Evolutionary conservation across 2,797 vertebrate species (phyloP), one percentile per base, ranked within the genome.

Genomic region (Onychomys leucogaster): DNA sequence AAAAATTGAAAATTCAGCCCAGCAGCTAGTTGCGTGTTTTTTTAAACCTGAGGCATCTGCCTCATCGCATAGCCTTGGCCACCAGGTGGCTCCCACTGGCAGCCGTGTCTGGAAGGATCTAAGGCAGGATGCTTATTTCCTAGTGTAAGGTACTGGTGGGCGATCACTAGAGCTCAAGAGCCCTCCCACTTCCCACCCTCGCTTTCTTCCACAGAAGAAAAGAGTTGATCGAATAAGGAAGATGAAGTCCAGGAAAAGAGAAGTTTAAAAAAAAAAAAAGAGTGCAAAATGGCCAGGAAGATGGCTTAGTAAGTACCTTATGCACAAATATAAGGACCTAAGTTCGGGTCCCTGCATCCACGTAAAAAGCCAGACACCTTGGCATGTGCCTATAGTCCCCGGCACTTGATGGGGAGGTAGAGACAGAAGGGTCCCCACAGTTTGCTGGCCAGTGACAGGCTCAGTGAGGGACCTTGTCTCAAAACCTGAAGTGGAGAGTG

Each of bases 11-110:
- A 52, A 49, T 93, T 89, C 27, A 59, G 43, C 43, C 76, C 29
- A 27, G 63, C 4, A 88, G 71, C 8, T 5, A 21, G 29, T 37
- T 93, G 71, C 2, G 23, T 41, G n/a, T 63, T 86, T 46, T 19
- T 87, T 49, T 11, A 90, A 92, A 83, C 41, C 89, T 25, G 87
- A 89, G 25, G 10, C 23, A 4, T 80, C 69, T 87, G 59, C 82
- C 52, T 71, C 29, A 37, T 67, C 59, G 4, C 29, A 55, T 67
- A 85, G 49, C 29, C 29, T 49, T 82, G 85, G 49, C 82, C 96
- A 95, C 81, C 81, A 95, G 91, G 82, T 49, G 94, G 91, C 91
- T 29, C 81, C 57, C 41, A 9, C 43, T 46, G 13, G 9, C 37
- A 21, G 6, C 21, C 4, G 69, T 92, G 90, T 93, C 65, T 67